A percentile compares a stretch with the other conserved stretches of the same genome.
Evolutionary conservation across 2,888 invertebrate species (phyloP).

Genomic region (Oxyscelio sp.): DNA sequence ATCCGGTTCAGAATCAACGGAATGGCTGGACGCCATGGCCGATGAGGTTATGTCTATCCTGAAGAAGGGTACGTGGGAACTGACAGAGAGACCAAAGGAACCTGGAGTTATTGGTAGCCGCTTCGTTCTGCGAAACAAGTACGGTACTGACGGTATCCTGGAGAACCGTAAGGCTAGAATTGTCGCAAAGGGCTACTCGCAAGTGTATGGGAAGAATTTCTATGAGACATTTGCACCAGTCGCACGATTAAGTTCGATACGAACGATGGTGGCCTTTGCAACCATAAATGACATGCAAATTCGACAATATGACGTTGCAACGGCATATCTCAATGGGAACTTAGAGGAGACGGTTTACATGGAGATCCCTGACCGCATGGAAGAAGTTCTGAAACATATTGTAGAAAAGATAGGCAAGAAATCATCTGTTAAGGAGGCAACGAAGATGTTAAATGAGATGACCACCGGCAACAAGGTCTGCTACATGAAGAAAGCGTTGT

Average conservation of each 20-base stretch:
- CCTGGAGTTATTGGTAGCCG: not conserved
- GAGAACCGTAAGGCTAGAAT: constrained; percentile 8
- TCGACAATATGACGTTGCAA: constrained; percentile 64
- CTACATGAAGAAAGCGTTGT: constrained; percentile 30
- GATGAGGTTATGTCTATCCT: constrained; percentile 2
- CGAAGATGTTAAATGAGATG: not conserved
- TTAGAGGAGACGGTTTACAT: constrained; percentile 41
- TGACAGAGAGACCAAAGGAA: not conserved
- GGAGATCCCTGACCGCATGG: constrained; percentile 8
- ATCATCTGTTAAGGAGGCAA: not conserved
- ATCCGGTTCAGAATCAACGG: constrained; percentile 41
- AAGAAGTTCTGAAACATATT: constrained; percentile 8
- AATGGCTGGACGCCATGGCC: constrained; percentile 60
- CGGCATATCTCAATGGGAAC: not conserved
- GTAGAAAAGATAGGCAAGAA: not conserved
- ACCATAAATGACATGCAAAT: constrained; percentile 55
- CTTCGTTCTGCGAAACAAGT: constrained; percentile 1
- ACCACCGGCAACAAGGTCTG: constrained; percentile 22
- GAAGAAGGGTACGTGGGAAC: constrained; percentile 2
- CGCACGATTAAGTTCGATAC: not conserved
- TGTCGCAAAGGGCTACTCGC: constrained; percentile 21
- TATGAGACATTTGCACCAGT: not conserved
- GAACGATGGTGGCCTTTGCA: not conserved
- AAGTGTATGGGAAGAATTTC: constrained; percentile 13
- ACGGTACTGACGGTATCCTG: not conserved